Conservation (phyloP, 2,888 invertebrate genomes). For the Luperina testacea region DNA sequence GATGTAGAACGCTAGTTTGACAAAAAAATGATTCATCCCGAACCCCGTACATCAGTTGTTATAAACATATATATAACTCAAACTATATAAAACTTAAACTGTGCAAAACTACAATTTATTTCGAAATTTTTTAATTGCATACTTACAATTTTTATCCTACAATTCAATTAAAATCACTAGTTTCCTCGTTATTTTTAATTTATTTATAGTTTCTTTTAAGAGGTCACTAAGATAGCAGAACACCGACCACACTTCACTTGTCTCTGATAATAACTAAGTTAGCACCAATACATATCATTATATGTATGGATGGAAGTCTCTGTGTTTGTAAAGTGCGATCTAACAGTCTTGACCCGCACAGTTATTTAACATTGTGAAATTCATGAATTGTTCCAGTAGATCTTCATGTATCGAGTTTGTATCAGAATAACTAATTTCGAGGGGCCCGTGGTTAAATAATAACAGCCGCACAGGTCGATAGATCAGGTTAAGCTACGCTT, state of each 20-base stretch:
- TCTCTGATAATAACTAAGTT: conserved; percentile 59
- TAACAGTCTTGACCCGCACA: conserved; percentile 39
- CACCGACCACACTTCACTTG: conserved; percentile 46
- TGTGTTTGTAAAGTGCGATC: conserved; percentile 40
- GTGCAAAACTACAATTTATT: neutral
- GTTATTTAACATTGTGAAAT: conserved; percentile 4
- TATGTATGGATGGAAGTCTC: conserved; percentile 33
- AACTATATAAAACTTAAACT: neutral
- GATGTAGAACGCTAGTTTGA: neutral
- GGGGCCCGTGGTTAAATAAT: no score
- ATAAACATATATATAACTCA: neutral
- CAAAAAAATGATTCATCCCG: neutral
- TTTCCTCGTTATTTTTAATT: conserved; percentile 10
- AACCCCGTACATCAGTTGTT: neutral
- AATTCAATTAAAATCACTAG: conserved; percentile 9
- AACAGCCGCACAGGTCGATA: no score
- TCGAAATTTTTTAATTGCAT: neutral
- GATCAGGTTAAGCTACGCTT: no score
- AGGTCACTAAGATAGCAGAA: conserved; percentile 43
- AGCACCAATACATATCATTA: conserved; percentile 14
- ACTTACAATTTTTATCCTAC: conserved; percentile 22
- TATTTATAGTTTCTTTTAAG: conserved; percentile 22
- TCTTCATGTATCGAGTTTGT: no score
- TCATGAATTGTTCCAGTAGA: neutral
- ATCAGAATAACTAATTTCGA: no score